Conservation (phyloP, 2,797 vertebrate species). For the Sebastes goodei region DNA sequence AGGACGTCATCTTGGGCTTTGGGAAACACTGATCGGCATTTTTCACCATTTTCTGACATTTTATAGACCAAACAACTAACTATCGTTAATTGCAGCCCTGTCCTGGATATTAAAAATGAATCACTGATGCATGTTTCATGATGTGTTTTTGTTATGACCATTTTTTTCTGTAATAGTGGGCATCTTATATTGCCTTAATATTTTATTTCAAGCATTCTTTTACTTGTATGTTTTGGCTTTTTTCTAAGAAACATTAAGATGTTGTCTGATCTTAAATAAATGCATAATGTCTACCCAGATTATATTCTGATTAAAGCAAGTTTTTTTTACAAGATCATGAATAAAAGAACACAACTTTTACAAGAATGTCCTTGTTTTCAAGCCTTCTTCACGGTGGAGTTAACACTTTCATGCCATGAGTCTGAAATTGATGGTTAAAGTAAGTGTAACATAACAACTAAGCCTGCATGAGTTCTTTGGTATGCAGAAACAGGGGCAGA, state of each 20-base stretch:
- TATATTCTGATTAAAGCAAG: neutral
- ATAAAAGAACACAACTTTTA: constrained; percentile 10
- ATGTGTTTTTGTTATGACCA: neutral
- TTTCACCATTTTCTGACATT: no score
- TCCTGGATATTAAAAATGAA: neutral
- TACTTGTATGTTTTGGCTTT: neutral
- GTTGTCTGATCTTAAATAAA: neutral
- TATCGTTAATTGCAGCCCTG: fast-evolving
- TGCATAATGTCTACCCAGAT: neutral
- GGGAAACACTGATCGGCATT: no score
- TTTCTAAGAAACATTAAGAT: neutral
- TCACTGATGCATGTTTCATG: neutral
- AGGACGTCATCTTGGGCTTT: no score
- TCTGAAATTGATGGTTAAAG: neutral
- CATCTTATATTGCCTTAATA: neutral
- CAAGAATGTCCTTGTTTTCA: neutral
- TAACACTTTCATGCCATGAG: neutral
- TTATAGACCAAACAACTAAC: no score
- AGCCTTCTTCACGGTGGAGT: neutral
- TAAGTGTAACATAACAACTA: neutral
- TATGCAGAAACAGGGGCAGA: constrained; percentile 7
- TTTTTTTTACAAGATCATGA: neutral
- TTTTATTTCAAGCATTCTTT: neutral
- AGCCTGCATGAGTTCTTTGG: neutral
- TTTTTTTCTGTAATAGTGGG: neutral